A percentile compares a stretch with the other conserved stretches of the same genome.
phyloP scores from a whole-genome alignment of 2,113 vertebrate species.

The Hypomesus transpacificus region DNA sequence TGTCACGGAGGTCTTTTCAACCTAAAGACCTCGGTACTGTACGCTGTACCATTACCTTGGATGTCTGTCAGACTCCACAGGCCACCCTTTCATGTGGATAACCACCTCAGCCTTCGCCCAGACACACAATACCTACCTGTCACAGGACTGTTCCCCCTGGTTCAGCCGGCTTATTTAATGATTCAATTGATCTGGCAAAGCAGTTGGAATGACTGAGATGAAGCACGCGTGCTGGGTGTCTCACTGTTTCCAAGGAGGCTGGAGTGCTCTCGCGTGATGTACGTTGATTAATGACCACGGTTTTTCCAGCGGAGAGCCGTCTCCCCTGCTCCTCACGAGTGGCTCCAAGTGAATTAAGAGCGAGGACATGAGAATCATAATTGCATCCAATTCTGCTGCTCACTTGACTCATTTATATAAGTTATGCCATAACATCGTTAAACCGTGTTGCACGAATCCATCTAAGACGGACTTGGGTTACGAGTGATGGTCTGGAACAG shows the following conservation, averaged over 20 bases:
- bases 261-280: background rate
- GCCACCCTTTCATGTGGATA: too few species aligned
- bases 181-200: too few species aligned
- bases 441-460: conserved; percentile 25
- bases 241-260: background rate
- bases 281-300: too few species aligned
- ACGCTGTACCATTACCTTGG: too few species aligned
- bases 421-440: conserved; percentile 50
- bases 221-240: background rate
- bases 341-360: background rate
- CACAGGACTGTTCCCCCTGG: too few species aligned
- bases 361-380: conserved; percentile 47
- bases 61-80: too few species aligned
- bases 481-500: conserved; percentile 1
- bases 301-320: background rate
- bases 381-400: conserved; percentile 49
- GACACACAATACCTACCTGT: too few species aligned
- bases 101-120: too few species aligned
- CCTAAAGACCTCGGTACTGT: too few species aligned
- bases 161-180: too few species aligned
- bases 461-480: conserved; percentile 6
- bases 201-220: too few species aligned
- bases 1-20: too few species aligned
- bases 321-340: background rate
- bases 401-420: conserved; percentile 41